A percentile compares a stretch with the other conserved stretches of the same genome.
Evolutionary conservation across 2,888 invertebrate species (phyloP).

Genomic region (Diaphora mendica): DNA sequence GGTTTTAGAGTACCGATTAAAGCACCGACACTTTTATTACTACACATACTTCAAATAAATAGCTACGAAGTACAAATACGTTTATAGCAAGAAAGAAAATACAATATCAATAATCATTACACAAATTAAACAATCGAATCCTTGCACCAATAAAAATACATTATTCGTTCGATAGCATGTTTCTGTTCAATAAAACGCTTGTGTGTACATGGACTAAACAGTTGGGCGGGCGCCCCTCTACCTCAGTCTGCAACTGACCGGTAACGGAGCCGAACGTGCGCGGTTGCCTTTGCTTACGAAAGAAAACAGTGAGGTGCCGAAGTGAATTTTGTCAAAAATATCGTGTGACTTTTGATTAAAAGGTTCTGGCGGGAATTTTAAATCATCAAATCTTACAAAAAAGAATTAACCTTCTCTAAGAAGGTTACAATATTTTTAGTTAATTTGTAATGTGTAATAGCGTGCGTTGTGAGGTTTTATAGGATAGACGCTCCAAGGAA

Average conservation of each 20-base stretch:
- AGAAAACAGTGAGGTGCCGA: slow-evolving; percentile 52
- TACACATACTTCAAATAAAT: slow-evolving; percentile 5
- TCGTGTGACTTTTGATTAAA: slow-evolving; percentile 48
- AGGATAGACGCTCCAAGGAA: slow-evolving; percentile 35
- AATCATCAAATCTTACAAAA: neutral
- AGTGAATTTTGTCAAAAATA: slow-evolving; percentile 44
- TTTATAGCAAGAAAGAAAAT: slow-evolving; percentile 2
- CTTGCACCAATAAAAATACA: slow-evolving; percentile 41
- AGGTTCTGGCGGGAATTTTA: slow-evolving; percentile 19
- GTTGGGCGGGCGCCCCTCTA: slow-evolving; percentile 63
- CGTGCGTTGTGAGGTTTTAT: slow-evolving; percentile 43
- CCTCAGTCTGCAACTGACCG: slow-evolving; percentile 61
- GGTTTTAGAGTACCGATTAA: neutral
- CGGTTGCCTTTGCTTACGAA: slow-evolving; percentile 37
- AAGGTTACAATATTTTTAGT: slow-evolving; percentile 3
- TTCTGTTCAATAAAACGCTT: slow-evolving; percentile 50
- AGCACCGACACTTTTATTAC: neutral
- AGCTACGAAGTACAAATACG: neutral
- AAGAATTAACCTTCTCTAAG: slow-evolving; percentile 1
- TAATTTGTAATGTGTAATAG: slow-evolving; percentile 35
- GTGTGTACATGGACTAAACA: slow-evolving; percentile 54
- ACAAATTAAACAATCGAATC: slow-evolving; percentile 40
- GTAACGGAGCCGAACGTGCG: slow-evolving; percentile 54
- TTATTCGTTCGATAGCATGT: slow-evolving; percentile 46
- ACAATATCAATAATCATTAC: slow-evolving; percentile 22